These are phyloP conservation scores for Meloidogyne floridensis DNA, from an alignment of 1,140 invertebrate genomes.

Conservation along the genomic window DNA sequence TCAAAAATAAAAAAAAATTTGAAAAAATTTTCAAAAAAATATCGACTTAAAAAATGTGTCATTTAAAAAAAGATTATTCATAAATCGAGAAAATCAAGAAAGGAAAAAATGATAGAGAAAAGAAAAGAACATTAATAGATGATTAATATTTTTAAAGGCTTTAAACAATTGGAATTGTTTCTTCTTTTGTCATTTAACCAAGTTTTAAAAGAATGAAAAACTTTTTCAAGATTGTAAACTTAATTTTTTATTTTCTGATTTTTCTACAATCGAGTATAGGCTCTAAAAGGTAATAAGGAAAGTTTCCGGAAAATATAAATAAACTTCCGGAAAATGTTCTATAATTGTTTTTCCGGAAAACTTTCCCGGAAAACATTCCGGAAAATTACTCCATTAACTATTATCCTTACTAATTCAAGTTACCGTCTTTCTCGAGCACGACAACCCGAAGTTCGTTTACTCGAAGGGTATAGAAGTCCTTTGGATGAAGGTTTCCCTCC, in stretches of 20 bases:
- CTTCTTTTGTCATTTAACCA: background rate
- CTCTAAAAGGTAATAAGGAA: background rate
- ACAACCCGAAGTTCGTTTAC: conserved; percentile 14
- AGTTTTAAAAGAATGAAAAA: background rate
- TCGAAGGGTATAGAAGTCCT: conserved; percentile 24
- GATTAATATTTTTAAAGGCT: no score
- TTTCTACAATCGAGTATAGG: background rate
- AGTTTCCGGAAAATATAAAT: conserved; percentile 19
- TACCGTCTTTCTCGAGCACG: background rate
- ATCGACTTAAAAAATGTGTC: background rate
- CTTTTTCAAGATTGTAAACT: background rate
- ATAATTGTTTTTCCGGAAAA: no score
- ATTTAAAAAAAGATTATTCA: background rate
- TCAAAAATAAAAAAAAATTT: background rate
- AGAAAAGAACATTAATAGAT: no score
- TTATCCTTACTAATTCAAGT: background rate
- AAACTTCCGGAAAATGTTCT: no score
- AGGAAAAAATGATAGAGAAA: no score
- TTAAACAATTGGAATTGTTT: no score
- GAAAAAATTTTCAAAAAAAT: background rate
- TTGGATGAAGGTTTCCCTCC: conserved; percentile 24
- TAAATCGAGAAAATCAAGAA: no score
- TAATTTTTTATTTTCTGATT: background rate
- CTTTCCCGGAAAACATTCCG: no score
- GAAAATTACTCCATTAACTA: background rate